Evolutionary conservation across 2,113 vertebrate species (phyloP).

Genomic region (Noturus placidus): DNA sequence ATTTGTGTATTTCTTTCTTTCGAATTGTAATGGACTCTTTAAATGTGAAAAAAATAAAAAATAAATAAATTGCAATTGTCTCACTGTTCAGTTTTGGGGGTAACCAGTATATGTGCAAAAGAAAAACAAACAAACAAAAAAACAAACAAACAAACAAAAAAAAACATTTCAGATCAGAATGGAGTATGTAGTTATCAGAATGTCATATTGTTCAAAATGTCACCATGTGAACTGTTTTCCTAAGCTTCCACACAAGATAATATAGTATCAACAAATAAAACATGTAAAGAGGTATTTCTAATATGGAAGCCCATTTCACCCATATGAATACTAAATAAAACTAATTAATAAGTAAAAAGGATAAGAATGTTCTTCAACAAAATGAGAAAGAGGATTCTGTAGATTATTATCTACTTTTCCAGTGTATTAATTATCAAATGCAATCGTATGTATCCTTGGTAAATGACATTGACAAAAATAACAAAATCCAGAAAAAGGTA

Average conservation of each 20-base stretch:
- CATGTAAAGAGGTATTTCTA: background rate
- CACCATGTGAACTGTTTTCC: background rate
- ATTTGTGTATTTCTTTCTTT: background rate
- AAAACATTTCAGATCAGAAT: background rate
- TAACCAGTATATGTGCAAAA: background rate
- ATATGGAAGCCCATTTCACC: background rate
- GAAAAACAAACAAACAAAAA: background rate
- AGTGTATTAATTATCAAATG: background rate
- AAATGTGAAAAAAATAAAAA: background rate
- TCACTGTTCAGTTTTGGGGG: background rate
- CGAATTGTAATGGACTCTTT: background rate
- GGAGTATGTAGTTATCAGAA: background rate
- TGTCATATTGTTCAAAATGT: background rate
- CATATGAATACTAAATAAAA: background rate
- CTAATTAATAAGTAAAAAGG: background rate
- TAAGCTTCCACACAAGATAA: background rate
- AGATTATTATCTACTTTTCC: background rate
- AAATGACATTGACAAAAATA: background rate
- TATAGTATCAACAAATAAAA: background rate
- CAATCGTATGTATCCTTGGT: background rate
- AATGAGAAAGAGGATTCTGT: background rate
- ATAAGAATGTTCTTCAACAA: background rate
- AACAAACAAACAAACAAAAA: background rate
- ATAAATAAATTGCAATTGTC: background rate
- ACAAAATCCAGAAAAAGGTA: background rate